Percentiles rank a stretch among this genome's conserved stretches.
These are phyloP conservation scores for Cetoscarus ocellatus DNA, from an alignment of 2,797 vertebrate genomes.

Conservation along the genomic window DNA sequence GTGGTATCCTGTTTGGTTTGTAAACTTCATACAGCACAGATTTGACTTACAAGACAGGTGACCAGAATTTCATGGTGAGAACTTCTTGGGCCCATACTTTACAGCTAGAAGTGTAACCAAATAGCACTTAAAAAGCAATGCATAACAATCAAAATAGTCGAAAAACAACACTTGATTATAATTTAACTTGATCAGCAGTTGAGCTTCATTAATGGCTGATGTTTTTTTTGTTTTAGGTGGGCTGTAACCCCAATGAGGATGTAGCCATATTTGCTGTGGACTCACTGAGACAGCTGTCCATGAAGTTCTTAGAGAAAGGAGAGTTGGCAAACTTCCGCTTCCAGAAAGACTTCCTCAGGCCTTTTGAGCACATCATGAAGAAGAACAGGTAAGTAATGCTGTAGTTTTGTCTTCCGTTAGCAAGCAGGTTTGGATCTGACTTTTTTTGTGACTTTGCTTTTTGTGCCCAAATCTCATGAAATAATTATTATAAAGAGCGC, in stretches of 20 bases:
- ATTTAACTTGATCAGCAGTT: neutral
- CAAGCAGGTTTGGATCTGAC: neutral
- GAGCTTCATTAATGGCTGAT: neutral
- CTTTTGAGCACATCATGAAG: constrained; percentile 98
- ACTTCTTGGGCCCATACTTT: too few relatives aligned
- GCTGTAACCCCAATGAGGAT: constrained; percentile 97
- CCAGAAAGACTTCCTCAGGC: constrained; percentile 96
- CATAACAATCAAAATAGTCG: too few relatives aligned
- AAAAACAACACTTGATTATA: too few relatives aligned
- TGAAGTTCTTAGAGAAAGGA: constrained; percentile 98
- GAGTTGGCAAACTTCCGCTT: constrained; percentile 97
- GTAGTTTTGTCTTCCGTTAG: neutral
- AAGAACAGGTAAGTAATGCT: constrained; percentile 90
- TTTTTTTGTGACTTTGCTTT: neutral
- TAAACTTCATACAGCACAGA: too few relatives aligned
- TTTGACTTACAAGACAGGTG: too few relatives aligned
- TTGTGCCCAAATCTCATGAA: neutral
- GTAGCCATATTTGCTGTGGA: constrained; percentile 97
- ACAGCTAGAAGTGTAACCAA: too few relatives aligned
- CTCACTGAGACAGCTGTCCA: constrained; percentile 94
- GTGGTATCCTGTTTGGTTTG: too few relatives aligned
- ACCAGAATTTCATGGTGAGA: too few relatives aligned
- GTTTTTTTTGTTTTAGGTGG: constrained; percentile 86
- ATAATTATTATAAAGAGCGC: too few relatives aligned
- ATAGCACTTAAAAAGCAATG: too few relatives aligned